These are phyloP conservation scores for Spodoptera frugiperda DNA, from an alignment of 1,140 invertebrate species.

Conservation along the genomic window DNA sequence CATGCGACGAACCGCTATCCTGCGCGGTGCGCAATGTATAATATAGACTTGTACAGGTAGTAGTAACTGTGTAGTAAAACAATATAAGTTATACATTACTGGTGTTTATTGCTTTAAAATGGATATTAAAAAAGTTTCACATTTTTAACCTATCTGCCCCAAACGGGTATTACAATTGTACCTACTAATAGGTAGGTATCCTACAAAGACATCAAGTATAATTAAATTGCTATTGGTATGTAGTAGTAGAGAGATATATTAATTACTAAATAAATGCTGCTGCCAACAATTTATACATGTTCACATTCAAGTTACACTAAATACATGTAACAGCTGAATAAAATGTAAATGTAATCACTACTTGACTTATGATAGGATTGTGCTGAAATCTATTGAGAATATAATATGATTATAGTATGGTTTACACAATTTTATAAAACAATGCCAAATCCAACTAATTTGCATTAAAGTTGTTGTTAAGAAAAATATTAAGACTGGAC, in stretches of 20 bases:
- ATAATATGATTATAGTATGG: too few species aligned
- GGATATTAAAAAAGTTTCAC: conserved; percentile 15
- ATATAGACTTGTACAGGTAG: too few species aligned
- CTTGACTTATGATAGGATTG: background rate
- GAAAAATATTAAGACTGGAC: conserved; percentile 32
- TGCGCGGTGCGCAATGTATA: too few species aligned
- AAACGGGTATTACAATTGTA: background rate
- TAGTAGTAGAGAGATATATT: background rate
- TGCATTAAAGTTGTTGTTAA: background rate
- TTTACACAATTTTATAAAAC: too few species aligned
- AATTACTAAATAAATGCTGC: conserved; percentile 28
- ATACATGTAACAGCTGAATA: too few species aligned
- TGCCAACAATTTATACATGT: background rate
- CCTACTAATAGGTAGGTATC: background rate
- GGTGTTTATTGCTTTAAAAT: conserved; percentile 17
- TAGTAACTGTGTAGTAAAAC: too few species aligned
- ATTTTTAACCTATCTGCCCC: conserved; percentile 1
- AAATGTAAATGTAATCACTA: background rate
- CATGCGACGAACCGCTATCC: too few species aligned
- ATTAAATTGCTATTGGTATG: background rate
- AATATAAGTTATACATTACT: background rate
- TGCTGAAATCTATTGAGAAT: background rate
- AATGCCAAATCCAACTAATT: background rate
- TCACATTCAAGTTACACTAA: background rate
- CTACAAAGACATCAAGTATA: background rate